Conservation (phyloP, 2,888 invertebrate genomes). For the Drosophila dives region DNA sequence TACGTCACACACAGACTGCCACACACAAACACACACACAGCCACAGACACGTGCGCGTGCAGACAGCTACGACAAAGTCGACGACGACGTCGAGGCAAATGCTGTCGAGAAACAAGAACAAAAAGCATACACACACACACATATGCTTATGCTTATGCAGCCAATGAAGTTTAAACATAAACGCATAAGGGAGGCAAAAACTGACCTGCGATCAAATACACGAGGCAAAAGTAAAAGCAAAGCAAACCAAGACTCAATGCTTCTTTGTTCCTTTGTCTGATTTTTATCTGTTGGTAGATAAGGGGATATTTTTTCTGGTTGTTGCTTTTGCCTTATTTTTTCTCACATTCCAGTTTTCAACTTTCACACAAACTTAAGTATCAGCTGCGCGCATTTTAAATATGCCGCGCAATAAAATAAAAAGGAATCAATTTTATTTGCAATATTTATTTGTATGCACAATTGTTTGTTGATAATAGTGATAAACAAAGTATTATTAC, state of each 20-base stretch:
- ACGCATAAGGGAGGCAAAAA: constrained; percentile 61
- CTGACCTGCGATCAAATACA: constrained; percentile 73
- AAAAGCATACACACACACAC: constrained; percentile 16
- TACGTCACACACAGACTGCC: constrained; percentile 14
- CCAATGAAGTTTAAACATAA: constrained; percentile 18
- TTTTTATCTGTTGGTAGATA: constrained; percentile 20
- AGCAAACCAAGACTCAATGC: constrained; percentile 13
- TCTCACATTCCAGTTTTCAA: constrained; percentile 38
- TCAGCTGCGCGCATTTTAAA: constrained; percentile 29
- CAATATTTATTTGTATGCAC: constrained; percentile 15
- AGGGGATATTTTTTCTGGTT: constrained; percentile 37
- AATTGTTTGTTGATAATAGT: not conserved
- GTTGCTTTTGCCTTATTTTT: not conserved
- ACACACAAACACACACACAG: constrained; percentile 31
- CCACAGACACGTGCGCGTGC: constrained; percentile 48
- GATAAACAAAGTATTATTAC: not conserved
- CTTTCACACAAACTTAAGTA: constrained; percentile 35
- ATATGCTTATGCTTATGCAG: constrained; percentile 14
- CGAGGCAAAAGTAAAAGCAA: constrained; percentile 16
- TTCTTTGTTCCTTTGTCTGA: constrained; percentile 27
- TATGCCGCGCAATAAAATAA: not conserved
- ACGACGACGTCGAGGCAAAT: constrained; percentile 20
- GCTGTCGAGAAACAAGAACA: constrained; percentile 40
- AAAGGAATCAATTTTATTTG: constrained; percentile 32
- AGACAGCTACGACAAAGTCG: constrained; percentile 24